Evolutionary conservation across 1,140 invertebrate species (phyloP).

Genomic region (Diachasmimorpha longicaudata): DNA sequence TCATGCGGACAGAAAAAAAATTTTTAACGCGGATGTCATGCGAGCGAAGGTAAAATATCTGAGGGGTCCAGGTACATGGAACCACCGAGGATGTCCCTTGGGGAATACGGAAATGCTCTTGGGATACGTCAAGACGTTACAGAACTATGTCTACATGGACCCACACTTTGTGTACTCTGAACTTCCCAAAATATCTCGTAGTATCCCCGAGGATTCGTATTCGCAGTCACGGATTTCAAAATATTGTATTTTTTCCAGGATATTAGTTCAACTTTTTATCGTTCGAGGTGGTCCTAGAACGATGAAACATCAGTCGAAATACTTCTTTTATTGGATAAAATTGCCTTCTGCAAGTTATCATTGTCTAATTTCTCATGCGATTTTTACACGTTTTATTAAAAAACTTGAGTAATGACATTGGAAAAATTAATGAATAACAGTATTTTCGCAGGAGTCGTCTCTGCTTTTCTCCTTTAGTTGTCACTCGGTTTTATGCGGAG

Average conservation of each 20-base stretch:
- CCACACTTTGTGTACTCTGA: conserved; percentile 48
- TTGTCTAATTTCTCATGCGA: too few relatives aligned
- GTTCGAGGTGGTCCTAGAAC: too few relatives aligned
- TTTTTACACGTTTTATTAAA: too few relatives aligned
- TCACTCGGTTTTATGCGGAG: background rate
- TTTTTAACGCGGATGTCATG: background rate
- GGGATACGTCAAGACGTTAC: conserved; percentile 8
- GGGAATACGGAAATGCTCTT: conserved; percentile 31
- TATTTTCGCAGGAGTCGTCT: too few relatives aligned
- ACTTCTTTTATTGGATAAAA: too few relatives aligned
- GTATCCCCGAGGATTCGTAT: conserved; percentile 51
- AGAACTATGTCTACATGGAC: conserved; percentile 43
- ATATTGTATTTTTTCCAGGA: conserved; percentile 22
- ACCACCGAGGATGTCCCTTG: conserved; percentile 42
- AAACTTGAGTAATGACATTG: too few relatives aligned
- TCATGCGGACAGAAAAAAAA: background rate
- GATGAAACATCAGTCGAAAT: too few relatives aligned
- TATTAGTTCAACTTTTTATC: background rate
- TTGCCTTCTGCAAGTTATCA: too few relatives aligned
- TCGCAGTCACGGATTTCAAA: conserved; percentile 54
- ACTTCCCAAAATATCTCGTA: background rate
- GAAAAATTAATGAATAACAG: too few relatives aligned
- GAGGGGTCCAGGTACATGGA: conserved; percentile 12
- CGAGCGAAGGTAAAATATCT: conserved; percentile 17
- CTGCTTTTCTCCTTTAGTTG: background rate